Conservation (phyloP, 2,797 vertebrate genomes). For the Ctenopoma multispine region DNA sequence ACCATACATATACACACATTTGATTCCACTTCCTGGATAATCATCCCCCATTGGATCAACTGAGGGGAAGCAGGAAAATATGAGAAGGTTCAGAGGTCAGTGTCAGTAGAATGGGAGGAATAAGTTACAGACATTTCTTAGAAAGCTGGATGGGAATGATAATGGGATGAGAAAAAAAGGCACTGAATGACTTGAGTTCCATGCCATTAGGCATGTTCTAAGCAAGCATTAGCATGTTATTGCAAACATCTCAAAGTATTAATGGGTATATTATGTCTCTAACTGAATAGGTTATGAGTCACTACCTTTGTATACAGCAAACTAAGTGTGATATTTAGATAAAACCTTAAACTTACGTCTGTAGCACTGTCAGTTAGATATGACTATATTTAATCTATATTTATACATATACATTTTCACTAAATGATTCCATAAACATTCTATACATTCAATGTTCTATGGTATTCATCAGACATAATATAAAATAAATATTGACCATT, state of each 20-base stretch:
- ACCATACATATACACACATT: slow-evolving; percentile 96
- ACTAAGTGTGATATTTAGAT: slow-evolving; percentile 23
- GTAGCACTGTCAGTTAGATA: too few species aligned
- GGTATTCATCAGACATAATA: not conserved
- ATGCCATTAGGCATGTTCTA: slow-evolving; percentile 45
- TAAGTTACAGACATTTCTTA: slow-evolving; percentile 69
- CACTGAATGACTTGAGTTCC: slow-evolving; percentile 49
- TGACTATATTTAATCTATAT: too few species aligned
- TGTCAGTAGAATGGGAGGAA: slow-evolving; percentile 69
- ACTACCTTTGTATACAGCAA: slow-evolving; percentile 43
- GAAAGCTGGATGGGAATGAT: slow-evolving; percentile 52
- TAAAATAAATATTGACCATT: not conserved
- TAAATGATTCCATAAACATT: not conserved
- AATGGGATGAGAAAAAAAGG: slow-evolving; percentile 48
- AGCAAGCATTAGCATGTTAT: slow-evolving; percentile 55
- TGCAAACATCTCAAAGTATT: slow-evolving; percentile 54
- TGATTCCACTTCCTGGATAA: slow-evolving; percentile 97
- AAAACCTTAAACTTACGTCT: too few species aligned
- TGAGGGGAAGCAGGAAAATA: slow-evolving; percentile 93
- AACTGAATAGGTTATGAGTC: slow-evolving; percentile 43
- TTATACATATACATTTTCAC: slow-evolving; percentile 5
- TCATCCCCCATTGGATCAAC: slow-evolving; percentile 97
- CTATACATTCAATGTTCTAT: not conserved
- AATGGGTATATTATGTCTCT: slow-evolving; percentile 54
- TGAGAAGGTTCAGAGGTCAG: slow-evolving; percentile 89